A percentile compares a stretch with the other conserved stretches of the same genome.
Evolutionary conservation across 2,888 invertebrate genomes (phyloP).

Genomic region (Scaptodrosophila latifasciaeformis): DNA sequence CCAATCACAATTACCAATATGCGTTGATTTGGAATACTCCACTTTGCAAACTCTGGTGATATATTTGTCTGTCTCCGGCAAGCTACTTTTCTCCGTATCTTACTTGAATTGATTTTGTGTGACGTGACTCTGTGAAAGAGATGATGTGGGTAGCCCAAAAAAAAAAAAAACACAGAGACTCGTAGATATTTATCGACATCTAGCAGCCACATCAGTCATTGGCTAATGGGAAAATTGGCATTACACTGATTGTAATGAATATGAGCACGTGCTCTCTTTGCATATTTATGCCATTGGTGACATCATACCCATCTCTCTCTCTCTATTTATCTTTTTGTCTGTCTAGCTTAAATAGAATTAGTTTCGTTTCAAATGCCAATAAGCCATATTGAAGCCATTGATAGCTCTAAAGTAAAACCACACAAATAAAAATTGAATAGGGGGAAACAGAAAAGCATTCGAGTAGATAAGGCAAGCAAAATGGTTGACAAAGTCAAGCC

Average conservation of each 20-base stretch:
- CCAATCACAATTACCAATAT: slow-evolving; percentile 65
- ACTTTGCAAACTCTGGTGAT: too few species aligned
- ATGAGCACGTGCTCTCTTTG: slow-evolving; percentile 36
- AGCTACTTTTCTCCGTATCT: not conserved
- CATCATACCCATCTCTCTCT: too few species aligned
- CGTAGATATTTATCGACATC: not conserved
- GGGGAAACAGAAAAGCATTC: too few species aligned
- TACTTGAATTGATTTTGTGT: slow-evolving; percentile 3
- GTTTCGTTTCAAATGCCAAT: too few species aligned
- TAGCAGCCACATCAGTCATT: slow-evolving; percentile 24
- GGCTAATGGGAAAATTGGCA: slow-evolving; percentile 56
- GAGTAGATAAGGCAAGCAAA: slow-evolving; percentile 1
- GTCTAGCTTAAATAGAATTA: too few species aligned
- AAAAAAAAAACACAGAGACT: not conserved
- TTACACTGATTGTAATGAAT: slow-evolving; percentile 52
- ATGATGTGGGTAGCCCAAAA: not conserved
- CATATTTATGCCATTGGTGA: slow-evolving; percentile 37
- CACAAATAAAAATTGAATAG: too few species aligned
- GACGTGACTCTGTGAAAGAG: slow-evolving; percentile 47
- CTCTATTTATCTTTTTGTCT: too few species aligned
- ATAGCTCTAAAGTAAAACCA: not conserved
- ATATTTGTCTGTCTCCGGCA: too few species aligned
- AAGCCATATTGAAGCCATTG: slow-evolving; percentile 7
- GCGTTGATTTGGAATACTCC: too few species aligned
- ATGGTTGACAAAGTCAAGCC: slow-evolving; percentile 2